These are phyloP conservation scores for Bolborhynchus lineola DNA, from an alignment of 2,113 vertebrate species.

Conservation along the genomic window DNA sequence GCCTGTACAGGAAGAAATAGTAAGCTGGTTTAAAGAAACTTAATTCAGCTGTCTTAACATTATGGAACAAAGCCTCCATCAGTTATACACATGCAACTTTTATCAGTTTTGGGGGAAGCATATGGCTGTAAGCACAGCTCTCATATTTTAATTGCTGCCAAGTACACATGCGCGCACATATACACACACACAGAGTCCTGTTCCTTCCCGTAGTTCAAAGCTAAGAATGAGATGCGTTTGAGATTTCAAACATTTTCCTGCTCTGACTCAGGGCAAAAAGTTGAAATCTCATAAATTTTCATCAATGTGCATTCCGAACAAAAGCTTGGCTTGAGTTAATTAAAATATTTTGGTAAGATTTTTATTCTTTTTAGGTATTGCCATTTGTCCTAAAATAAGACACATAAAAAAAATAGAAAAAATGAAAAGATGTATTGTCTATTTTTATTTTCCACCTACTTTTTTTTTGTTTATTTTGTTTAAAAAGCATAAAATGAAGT, in stretches of 20 bases:
- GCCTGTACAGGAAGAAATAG: background rate
- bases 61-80: background rate
- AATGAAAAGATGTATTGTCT: fast-evolving
- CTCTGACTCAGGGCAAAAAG: background rate
- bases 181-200: background rate
- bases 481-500: background rate
- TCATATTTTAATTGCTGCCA: conserved; percentile 40
- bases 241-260: conserved; percentile 36
- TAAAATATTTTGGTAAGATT: background rate
- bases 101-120: conserved; percentile 39
- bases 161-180: fast-evolving
- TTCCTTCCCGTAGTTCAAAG: conserved; percentile 23
- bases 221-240: background rate
- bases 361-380: background rate
- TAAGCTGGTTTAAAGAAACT: background rate
- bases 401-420: too few species aligned
- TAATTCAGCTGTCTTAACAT: background rate
- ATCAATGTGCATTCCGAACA: background rate
- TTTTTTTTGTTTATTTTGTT: background rate
- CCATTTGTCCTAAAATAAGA: background rate
- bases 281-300: background rate
- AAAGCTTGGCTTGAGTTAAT: background rate
- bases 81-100: background rate
- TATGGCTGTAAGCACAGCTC: background rate
- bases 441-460: background rate